Evolutionary conservation across 2,797 vertebrate species (phyloP), one percentile per base, ranked within the genome.

Genomic region (Phalanger gymnotis): DNA sequence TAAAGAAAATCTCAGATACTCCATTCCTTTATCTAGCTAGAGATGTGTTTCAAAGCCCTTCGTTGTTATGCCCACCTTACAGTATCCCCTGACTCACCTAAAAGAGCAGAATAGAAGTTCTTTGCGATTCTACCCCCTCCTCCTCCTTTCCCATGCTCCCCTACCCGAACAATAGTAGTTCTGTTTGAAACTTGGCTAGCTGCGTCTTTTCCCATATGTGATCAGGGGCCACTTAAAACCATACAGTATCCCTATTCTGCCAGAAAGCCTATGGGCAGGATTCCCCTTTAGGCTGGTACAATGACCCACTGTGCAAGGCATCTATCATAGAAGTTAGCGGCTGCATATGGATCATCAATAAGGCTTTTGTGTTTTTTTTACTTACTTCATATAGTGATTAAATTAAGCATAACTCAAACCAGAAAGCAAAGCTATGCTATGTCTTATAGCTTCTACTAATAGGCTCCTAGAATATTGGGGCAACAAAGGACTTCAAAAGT

Each of bases 161-260:
- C 96, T 94, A 97, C 97, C 94, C 91, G 30, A 66, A 98, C 97
- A 98, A 97, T 97, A 81, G 90, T 96, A 96, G 96, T 97, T 97
- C 97, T 98, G 97, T 98, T 97, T 90, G 40, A 40, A 97, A 95
- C 93, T 98, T 98, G 98, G 97, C 97, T 96, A n/a, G 13, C 51
- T 93, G 91, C 58, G 95, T 19, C 90, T 94, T 98, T 97, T 96
- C 97, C 97, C 97, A 97, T 96, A 97, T 97, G 97, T 22, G 28
- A 94, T 96, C 95, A 97, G 96, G 89, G 96, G 95, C 87, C 53
- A 93, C 96, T 98, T 97, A 97, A 94, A 97, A 92, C 96, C 96
- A 97, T 98, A 97, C 91, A 97, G 95, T 97, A 92, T 95, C 96
- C 92, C 87, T 52, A 27, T 96, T 95, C 97, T 1, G 61, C 97